Evolutionary conservation across 2,888 invertebrate species (phyloP).

Genomic region (Lithophane ornitopus): DNA sequence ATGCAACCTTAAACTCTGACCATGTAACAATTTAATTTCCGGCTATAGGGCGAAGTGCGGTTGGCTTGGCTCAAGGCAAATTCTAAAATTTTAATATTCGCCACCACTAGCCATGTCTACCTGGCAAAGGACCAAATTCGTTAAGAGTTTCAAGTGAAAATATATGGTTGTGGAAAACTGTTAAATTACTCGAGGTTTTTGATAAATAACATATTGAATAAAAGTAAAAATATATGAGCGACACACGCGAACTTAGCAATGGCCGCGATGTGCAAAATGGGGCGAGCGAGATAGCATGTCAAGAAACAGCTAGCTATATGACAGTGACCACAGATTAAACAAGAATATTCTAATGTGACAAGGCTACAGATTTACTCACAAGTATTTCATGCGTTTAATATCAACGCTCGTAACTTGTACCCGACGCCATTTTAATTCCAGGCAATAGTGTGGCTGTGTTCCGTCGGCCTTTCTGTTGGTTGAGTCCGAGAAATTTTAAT

Average conservation of each 20-base stretch:
- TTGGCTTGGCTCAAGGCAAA: slow-evolving; percentile 12
- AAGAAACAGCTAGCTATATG: background rate
- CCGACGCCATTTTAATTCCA: slow-evolving; percentile 59
- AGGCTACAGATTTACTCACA: background rate
- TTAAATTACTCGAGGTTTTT: background rate
- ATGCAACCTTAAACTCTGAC: background rate
- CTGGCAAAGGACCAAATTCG: slow-evolving; percentile 54
- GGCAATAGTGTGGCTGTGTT: slow-evolving; percentile 54
- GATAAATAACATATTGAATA: background rate
- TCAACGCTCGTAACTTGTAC: slow-evolving; percentile 46
- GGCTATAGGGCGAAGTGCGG: background rate
- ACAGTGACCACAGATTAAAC: background rate
- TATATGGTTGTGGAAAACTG: slow-evolving; percentile 15
- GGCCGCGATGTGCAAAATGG: background rate
- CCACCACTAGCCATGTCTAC: slow-evolving; percentile 28
- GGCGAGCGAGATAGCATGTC: background rate
- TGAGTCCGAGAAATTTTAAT: slow-evolving; percentile 66
- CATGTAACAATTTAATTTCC: slow-evolving; percentile 29
- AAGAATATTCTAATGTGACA: background rate
- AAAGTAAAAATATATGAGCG: background rate
- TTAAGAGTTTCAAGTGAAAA: slow-evolving; percentile 32
- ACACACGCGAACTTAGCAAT: background rate
- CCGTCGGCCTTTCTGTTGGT: slow-evolving; percentile 46
- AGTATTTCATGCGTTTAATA: background rate
- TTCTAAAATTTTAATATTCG: slow-evolving; percentile 43